These are phyloP conservation scores for Battus philenor DNA, from an alignment of 1,140 invertebrate genomes.

Conservation along the genomic window DNA sequence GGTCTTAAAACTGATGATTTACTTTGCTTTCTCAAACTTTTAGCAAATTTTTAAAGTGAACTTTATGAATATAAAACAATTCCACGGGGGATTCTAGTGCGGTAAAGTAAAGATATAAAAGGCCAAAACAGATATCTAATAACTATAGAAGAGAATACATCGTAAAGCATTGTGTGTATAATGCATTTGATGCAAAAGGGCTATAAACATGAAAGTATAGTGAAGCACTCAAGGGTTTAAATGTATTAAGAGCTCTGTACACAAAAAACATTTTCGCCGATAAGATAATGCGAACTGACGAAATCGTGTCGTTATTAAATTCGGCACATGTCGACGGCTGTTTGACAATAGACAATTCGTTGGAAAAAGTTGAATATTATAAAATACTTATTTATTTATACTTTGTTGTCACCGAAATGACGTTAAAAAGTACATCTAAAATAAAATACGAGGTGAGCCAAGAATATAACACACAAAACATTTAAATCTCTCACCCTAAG, in stretches of 20 bases:
- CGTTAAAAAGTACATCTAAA: no score
- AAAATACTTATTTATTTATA: no score
- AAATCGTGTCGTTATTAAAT: background rate
- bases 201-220: conserved; percentile 3
- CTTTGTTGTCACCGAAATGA: no score
- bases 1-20: background rate
- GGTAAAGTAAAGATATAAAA: background rate
- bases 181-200: background rate
- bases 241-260: conserved; percentile 6
- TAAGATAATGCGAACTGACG: background rate
- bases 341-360: background rate
- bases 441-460: no score
- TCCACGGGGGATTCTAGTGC: background rate
- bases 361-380: no score
- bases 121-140: background rate
- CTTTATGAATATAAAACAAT: background rate
- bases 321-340: background rate
- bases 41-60: background rate
- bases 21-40: background rate
- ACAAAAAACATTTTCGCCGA: conserved; percentile 3
- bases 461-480: no score
- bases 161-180: background rate
- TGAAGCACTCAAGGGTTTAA: conserved; percentile 1
- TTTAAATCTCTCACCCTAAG: no score
- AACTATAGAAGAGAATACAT: no score